Base-by-base conservation (phyloP, 2,888 invertebrate species). In the Scaptomyza flava region DNA sequence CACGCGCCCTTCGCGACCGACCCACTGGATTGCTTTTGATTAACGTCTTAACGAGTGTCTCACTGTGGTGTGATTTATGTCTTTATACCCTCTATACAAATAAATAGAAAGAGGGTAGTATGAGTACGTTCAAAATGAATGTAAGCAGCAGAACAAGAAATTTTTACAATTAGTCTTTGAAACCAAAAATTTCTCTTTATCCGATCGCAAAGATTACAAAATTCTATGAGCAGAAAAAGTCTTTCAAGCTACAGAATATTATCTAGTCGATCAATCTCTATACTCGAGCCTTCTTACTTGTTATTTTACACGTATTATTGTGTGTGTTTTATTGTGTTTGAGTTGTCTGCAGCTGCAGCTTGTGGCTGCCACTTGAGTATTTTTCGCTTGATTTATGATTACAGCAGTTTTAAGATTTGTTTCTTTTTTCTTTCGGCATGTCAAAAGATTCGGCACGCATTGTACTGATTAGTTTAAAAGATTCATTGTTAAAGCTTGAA, bases 371-470 rank as follows among this genome's bases (percentile, higher is more conserved):
- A 79, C 75, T 57, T 58, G 67, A 65, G 60, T 64, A 50, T 53
- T 85, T 80, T 80, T 73, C 67, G 73, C 68, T 77, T 83, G 83
- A 83, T 83, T 83, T 87, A 83, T 87, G 84, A 83, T 81, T 84
- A 68, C 81, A 67, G 72, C 68, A 51, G 45, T 63, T 68, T 77
- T 70, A 54, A 52, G 65, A 64, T 70, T 0, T 41, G 7, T 41
- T 41, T 41, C 1, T 9, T 38, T 14, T 8, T 73, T 74, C 59
- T 64, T 83, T 58, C 47, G 85, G 82, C 85, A 66, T 82, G 84
- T 80, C 87, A 68, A 73, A 60, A 65, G 74, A 78, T 84, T 87
- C 68, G 83, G 65, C 73, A 87, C 83, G 83, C 83, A 83, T 83
- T 88, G 80, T 85, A 34, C 65, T 73, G 64, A 75, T 73, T 77